A percentile compares a stretch with the other conserved stretches of the same genome.
These are phyloP conservation scores for Trogon melanurus DNA, from an alignment of 2,113 vertebrate genomes.

Conservation along the genomic window DNA sequence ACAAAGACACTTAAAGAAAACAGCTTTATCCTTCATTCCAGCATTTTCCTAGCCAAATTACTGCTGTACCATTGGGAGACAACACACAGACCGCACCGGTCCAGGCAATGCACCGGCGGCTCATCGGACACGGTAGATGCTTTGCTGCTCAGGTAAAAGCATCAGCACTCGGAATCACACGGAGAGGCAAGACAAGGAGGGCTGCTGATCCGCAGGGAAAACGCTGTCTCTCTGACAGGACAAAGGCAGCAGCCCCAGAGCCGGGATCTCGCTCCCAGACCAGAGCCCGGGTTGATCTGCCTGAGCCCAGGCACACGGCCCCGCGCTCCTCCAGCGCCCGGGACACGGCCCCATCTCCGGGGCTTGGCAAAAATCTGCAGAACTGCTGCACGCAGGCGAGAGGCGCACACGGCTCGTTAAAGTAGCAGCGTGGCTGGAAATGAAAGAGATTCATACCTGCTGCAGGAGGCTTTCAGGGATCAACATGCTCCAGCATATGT, in stretches of 20 bases:
- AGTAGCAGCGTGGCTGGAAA: neutral
- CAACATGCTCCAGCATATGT: constrained; percentile 66
- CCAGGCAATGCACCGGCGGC: too few relatives aligned
- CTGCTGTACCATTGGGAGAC: fast-evolving
- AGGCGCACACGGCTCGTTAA: neutral
- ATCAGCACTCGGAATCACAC: fast-evolving
- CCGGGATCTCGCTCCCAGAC: neutral
- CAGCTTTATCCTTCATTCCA: neutral
- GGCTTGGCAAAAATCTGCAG: neutral
- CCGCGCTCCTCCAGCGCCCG: fast-evolving
- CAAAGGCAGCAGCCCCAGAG: fast-evolving
- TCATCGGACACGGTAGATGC: fast-evolving
- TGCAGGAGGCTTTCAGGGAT: constrained; percentile 44
- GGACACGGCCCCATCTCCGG: fast-evolving
- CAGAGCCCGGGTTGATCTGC: fast-evolving
- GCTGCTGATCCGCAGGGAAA: neutral
- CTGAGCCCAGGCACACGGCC: fast-evolving
- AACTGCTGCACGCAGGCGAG: neutral
- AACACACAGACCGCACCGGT: neutral
- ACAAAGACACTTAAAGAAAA: neutral
- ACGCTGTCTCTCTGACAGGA: fast-evolving
- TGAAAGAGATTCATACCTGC: neutral
- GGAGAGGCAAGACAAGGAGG: fast-evolving
- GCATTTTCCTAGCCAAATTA: neutral
- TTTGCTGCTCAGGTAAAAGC: neutral